Conservation (phyloP, 2,888 invertebrate genomes). For the Deroplatys truncata region DNA sequence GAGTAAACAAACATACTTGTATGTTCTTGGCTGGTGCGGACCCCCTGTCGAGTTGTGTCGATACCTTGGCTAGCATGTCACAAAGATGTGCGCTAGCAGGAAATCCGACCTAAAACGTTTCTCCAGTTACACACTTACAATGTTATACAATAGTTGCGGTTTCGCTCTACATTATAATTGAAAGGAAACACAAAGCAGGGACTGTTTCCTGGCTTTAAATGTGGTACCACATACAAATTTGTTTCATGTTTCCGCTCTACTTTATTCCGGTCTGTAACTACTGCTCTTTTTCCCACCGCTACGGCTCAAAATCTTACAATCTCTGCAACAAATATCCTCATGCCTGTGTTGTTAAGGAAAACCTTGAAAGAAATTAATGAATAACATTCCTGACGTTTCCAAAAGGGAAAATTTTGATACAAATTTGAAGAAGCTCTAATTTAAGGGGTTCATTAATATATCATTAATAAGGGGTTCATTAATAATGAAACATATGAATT, state of each 20-base stretch:
- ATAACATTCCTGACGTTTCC: too few species aligned
- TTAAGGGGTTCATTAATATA: too few species aligned
- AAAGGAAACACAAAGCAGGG: not conserved
- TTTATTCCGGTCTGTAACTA: not conserved
- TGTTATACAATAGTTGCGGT: not conserved
- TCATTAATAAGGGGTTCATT: too few species aligned
- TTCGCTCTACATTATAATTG: not conserved
- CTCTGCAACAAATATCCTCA: too few species aligned
- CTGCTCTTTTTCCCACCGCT: not conserved
- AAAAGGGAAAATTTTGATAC: too few species aligned
- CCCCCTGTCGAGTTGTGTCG: not conserved
- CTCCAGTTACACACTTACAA: not conserved
- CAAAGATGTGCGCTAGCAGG: not conserved
- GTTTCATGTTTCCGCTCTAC: not conserved
- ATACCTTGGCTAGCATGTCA: not conserved
- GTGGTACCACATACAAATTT: not conserved
- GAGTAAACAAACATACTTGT: not conserved
- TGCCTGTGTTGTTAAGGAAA: too few species aligned
- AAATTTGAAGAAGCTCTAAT: too few species aligned
- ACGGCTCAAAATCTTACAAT: not conserved
- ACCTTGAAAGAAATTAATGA: too few species aligned
- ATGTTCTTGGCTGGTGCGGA: not conserved
- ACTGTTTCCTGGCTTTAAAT: not conserved
- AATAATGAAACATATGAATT: too few species aligned
- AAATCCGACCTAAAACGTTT: not conserved